Base-by-base conservation (phyloP, 1,140 invertebrate species). In the Ylistrum balloti region DNA sequence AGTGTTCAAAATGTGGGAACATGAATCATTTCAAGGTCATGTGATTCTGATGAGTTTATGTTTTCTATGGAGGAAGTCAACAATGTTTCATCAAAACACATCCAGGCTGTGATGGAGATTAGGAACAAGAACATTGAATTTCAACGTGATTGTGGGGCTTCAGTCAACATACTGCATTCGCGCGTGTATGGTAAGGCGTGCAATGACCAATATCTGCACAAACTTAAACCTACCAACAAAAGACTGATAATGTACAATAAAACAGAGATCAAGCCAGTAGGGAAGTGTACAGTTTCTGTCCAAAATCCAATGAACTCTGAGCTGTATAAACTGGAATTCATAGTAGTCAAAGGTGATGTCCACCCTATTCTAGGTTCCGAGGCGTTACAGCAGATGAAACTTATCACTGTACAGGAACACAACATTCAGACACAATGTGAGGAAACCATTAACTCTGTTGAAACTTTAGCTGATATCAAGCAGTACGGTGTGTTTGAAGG, bases 121-220 rank as follows among this genome's bases (percentile, higher is more conserved):
- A 38, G 87, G 33, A 87, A 87, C 15, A 28, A 90, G 86, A 38
- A 13, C 11, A 86, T 91, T 0, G 85, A 89, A 32, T 91, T 90
- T 41, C 89, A 91, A 86, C 17, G 88, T 2, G 89, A 92, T 33
- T 87, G 88, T 86, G 90, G 89, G n/a, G 35, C 88, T 11, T 88
- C 89, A 9, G 86, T 90, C 0, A 91, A 92, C 86, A 34, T 91
- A 9, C 45, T 48, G 3, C 45, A 88, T 33, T 33, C 35, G 33
- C 45, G 17, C 32, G 20, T 17, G 33, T 87, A 22, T 87, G n/a
- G 22, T 48, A 10, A 48, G 1, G 45, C 3, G 20, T 48, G 45
- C 22, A 2, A 17, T 48, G 48, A 89, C 74, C 22, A 13, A 2
- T 20, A 48, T 0, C 45, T 20, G 5, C 7, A 3, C 11, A 34